Evolutionary conservation across 2,797 vertebrate genomes (phyloP), one percentile per base, ranked within the genome.

Genomic region (Neostethus bicornis): DNA sequence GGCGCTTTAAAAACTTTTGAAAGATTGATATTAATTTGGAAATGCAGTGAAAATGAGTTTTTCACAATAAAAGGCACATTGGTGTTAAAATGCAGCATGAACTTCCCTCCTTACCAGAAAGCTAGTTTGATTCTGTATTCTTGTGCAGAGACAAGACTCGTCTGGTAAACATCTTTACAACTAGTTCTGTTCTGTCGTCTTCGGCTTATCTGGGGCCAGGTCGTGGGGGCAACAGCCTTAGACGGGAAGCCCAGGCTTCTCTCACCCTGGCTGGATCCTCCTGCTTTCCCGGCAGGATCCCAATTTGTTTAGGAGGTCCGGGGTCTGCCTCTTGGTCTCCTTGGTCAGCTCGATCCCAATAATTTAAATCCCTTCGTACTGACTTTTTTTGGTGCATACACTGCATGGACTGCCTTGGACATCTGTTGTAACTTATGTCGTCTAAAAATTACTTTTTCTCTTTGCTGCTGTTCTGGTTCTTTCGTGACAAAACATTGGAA

Each of bases 351-450:
- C n/a, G n/a, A n/a, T 19, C 11, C 9, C 17, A 21, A 20, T 41
- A 9, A 39, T 39, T 20, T 41, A 21, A 41, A 41, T 19, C 19
- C 16, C 38, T 10, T 21, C 19, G 21, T 17, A 20, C 19, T 41
- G 19, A 11, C 16, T 11, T 20, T 61, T 31, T 54, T 53, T 23
- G 45, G 58, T 84, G 86, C 85, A 84, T 69, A 74, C 61, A 61
- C 61, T 63, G 37, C 66, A 53, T 76, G 64, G 46, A 73, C 70
- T 73, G 61, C 59, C 42, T 51, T 47, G 47, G 68, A 84, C 82
- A 85, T 84, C 68, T 85, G 72, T 74, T 77, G 64, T 29, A 41
- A 61, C 29, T 81, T 70, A 74, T 23, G 17, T 29, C 56, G n/a
- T 61, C 62, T 61, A 20, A 69, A 77, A 70, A 61, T 20, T 46